Evolutionary conservation across 2,888 invertebrate species (phyloP).

Genomic region (Gymnoscelis rufifasciata): DNA sequence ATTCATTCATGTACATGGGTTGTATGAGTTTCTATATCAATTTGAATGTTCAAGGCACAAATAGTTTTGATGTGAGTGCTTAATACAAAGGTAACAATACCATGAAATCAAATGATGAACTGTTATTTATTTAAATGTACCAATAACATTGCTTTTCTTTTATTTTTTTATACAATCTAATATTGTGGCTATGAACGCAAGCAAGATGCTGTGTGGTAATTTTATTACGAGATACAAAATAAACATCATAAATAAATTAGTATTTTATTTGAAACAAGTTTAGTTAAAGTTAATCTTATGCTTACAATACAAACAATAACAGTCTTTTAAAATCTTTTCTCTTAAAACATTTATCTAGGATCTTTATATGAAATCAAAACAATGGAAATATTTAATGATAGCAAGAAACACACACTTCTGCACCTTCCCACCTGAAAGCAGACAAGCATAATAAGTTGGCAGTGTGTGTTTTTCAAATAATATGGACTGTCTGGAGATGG

Average conservation of each 20-base stretch:
- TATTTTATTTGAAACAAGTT: conserved; percentile 29
- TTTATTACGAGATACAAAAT: conserved; percentile 42
- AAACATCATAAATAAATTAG: conserved; percentile 24
- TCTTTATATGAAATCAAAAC: no score
- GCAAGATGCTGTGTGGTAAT: conserved; percentile 24
- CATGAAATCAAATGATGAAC: no score
- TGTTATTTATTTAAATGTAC: no score
- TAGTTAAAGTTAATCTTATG: conserved; percentile 26
- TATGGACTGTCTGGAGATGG: no score
- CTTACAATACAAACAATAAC: conserved; percentile 29
- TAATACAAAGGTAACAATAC: no score
- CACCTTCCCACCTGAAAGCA: conserved; percentile 54
- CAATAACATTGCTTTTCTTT: background rate
- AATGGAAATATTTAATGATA: conserved; percentile 45
- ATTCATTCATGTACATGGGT: conserved; percentile 27
- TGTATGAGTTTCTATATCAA: conserved; percentile 17
- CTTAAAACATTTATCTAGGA: background rate
- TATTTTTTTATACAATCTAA: background rate
- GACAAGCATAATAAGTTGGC: background rate
- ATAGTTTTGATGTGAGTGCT: no score
- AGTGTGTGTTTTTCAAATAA: no score
- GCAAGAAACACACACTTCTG: conserved; percentile 64
- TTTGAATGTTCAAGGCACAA: background rate
- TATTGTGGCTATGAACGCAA: conserved; percentile 4
- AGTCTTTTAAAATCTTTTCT: conserved; percentile 10